Evolutionary conservation across 2,797 vertebrate genomes (phyloP).

Genomic region (Odontamblyopus lacepedii): DNA sequence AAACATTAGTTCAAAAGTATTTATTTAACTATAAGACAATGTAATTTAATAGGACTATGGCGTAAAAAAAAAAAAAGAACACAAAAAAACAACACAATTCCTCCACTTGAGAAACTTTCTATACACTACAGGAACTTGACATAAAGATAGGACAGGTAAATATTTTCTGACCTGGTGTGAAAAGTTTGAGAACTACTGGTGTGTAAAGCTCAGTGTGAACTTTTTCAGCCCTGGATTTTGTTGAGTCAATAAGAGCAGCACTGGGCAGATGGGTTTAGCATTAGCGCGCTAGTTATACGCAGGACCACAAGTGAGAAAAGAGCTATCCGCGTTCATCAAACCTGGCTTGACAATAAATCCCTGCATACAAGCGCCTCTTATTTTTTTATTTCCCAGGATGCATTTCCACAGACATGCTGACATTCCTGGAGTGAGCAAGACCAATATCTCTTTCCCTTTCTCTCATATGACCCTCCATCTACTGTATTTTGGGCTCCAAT

Average conservation of each 20-base stretch:
- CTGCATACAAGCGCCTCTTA: slow-evolving; percentile 71
- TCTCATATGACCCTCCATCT: slow-evolving; percentile 70
- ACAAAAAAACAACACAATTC: neutral
- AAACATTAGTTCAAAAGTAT: no score
- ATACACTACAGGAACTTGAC: neutral
- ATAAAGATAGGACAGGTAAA: neutral
- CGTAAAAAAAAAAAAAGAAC: no score
- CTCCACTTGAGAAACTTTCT: neutral
- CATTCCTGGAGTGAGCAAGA: slow-evolving; percentile 54
- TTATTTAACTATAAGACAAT: no score
- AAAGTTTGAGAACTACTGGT: slow-evolving; percentile 20
- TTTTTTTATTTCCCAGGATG: slow-evolving; percentile 75
- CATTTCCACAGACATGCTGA: slow-evolving; percentile 69
- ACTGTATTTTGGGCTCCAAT: slow-evolving; percentile 57
- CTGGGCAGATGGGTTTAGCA: slow-evolving; percentile 46
- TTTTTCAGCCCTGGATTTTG: slow-evolving; percentile 28
- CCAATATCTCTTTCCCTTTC: slow-evolving; percentile 69
- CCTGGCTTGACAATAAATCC: slow-evolving; percentile 73
- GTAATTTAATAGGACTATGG: no score
- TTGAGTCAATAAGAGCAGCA: slow-evolving; percentile 49
- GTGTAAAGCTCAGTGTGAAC: slow-evolving; percentile 5
- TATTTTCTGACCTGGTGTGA: slow-evolving; percentile 2
- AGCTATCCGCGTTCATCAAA: slow-evolving; percentile 78
- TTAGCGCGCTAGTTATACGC: slow-evolving; percentile 30
- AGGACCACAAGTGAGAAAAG: slow-evolving; percentile 51